phyloP scores from a whole-genome alignment of 2,113 vertebrate genomes.

The Malurus elegans region DNA sequence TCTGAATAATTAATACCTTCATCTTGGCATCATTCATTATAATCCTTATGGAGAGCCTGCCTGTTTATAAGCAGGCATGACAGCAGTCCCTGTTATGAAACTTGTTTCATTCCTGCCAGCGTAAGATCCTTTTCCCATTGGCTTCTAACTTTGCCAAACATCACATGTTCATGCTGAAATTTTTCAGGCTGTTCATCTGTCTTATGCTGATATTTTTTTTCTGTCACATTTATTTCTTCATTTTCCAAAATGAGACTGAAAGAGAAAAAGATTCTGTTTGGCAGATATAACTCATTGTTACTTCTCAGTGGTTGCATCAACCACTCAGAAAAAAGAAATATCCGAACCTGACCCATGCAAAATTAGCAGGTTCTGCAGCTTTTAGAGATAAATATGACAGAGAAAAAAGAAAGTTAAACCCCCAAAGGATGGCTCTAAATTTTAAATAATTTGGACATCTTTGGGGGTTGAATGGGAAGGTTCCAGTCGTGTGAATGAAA shows the following conservation, averaged over 20 bases:
- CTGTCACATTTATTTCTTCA: background rate
- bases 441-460: background rate
- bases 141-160: slow-evolving; percentile 23
- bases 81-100: background rate
- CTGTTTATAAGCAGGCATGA: background rate
- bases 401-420: background rate
- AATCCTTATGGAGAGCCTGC: background rate
- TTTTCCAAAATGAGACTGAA: background rate
- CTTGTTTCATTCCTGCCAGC: background rate
- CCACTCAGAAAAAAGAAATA: background rate
- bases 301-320: background rate
- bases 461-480: background rate
- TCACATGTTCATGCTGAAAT: background rate
- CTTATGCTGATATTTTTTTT: background rate
- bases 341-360: background rate
- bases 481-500: background rate
- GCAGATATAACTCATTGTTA: background rate
- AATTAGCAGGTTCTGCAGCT: background rate
- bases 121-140: background rate
- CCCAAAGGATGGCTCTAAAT: background rate
- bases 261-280: background rate
- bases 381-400: background rate
- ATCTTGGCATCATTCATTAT: background rate
- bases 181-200: slow-evolving; percentile 5
- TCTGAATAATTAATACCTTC: slow-evolving; percentile 29